phyloP scores from a whole-genome alignment of 2,113 vertebrate genomes.

The Corydoras sp. region DNA sequence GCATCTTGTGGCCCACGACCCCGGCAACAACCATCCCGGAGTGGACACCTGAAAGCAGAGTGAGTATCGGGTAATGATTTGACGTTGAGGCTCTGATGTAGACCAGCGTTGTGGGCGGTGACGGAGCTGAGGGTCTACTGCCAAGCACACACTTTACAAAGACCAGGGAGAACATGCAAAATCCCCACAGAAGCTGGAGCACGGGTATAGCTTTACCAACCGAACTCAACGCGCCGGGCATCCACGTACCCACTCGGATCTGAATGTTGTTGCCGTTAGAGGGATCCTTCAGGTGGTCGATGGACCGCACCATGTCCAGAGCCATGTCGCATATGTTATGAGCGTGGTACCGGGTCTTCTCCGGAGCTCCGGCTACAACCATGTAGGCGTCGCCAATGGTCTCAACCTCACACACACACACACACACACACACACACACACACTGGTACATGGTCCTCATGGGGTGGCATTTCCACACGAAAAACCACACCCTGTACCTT shows the following conservation, averaged over 20 bases:
- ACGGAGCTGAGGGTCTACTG: too few species aligned
- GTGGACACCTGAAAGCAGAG: conserved; percentile 59
- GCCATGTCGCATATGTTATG: conserved; percentile 73
- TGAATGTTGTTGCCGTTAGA: conserved; percentile 70
- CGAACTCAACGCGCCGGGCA: too few species aligned
- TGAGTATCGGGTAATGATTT: too few species aligned
- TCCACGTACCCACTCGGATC: conserved; percentile 63
- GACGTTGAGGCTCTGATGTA: too few species aligned
- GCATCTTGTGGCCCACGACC: conserved; percentile 70
- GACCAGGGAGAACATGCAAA: too few species aligned
- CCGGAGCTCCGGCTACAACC: conserved; percentile 65
- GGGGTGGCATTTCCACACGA: background rate
- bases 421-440: background rate
- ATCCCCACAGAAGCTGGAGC: too few species aligned
- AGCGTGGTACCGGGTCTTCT: conserved; percentile 68
- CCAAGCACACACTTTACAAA: too few species aligned
- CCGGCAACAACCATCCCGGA: conserved; percentile 70
- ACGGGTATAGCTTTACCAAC: too few species aligned
- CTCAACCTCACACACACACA: conserved; percentile 54
- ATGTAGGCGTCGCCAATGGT: conserved; percentile 68
- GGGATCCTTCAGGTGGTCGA: conserved; percentile 67
- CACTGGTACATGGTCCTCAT: background rate
- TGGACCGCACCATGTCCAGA: conserved; percentile 68
- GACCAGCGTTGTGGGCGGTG: too few species aligned
- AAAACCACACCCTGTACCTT: conserved; percentile 46